Evolutionary conservation across 2,113 vertebrate genomes (phyloP), one percentile per base, ranked within the genome.

Genomic region (Condylura cristata): DNA sequence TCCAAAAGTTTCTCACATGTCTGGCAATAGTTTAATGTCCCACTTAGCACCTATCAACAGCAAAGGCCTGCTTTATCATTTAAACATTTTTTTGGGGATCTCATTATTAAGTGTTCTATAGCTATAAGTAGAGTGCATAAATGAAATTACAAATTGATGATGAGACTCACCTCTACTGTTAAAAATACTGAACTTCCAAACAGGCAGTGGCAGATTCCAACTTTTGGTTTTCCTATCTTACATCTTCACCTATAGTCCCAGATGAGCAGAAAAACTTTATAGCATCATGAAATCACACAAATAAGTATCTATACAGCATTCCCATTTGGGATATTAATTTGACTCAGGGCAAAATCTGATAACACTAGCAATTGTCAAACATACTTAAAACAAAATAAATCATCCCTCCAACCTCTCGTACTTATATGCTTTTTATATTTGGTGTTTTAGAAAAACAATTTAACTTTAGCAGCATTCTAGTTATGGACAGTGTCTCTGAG

Each of bases 11-110:
- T 97, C 96, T 96, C 90, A 97, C 92, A 97, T 98, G 89, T 97
- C 97, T 97, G 97, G 95, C 92, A 98, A 97, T 97, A 98, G 98
- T 97, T 97, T 97, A 97, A 97, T 95, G 91, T 98, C 94, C 94
- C 93, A 96, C 93, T 97, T 97, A 98, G 79, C 83, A 96, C 95
- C 95, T 96, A 96, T 97, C 95, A 96, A 96, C 97, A 37, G 60
- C 90, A 97, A 98, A 97, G 96, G 96, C 89, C 90, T 96, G 83
- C 90, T 97, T 97, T 92, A 96, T 96, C 95, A 93, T 93, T 98
- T 97, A 97, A 97, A 90, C 83, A 95, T 96, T 97, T 93, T 94
- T 4, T 30, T 30, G 28, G 26, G 0, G 87, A 61, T n/a, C 88
- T 92, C 86, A 91, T 96, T 97, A 97, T 96, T 90, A 97, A 98